phyloP scores from a whole-genome alignment of 2,113 vertebrate genomes.

The Glaucidium brasilianum region DNA sequence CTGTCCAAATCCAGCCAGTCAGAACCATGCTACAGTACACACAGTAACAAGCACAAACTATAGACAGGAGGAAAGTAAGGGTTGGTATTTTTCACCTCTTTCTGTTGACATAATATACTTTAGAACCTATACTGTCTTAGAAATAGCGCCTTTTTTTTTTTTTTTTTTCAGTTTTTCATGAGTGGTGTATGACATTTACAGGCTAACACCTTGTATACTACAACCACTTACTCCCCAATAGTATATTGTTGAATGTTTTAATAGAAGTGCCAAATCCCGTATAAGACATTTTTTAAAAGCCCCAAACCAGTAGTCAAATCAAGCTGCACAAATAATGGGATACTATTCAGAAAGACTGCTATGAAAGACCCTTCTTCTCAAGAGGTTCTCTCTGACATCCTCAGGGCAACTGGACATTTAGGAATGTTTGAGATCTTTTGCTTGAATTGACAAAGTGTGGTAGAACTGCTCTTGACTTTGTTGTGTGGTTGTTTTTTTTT shows the following conservation, averaged over 20 bases:
- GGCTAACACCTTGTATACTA: background rate
- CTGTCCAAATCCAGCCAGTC: background rate
- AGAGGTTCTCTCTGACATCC: background rate
- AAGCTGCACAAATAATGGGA: background rate
- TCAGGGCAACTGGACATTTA: background rate
- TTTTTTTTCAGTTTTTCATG: background rate
- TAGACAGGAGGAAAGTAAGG: background rate
- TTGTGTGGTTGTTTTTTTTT: background rate
- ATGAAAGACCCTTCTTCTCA: background rate
- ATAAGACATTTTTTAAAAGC: background rate
- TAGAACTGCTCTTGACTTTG: background rate
- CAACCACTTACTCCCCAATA: background rate
- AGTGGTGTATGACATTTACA: background rate
- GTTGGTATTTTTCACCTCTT: background rate
- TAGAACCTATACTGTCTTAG: background rate
- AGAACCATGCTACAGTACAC: slow-evolving; percentile 12
- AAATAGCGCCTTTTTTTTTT: background rate
- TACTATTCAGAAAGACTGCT: background rate
- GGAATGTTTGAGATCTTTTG: slow-evolving; percentile 62
- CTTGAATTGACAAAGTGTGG: background rate
- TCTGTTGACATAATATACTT: background rate
- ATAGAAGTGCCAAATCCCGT: background rate
- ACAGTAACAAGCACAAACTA: background rate
- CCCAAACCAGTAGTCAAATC: slow-evolving; percentile 21
- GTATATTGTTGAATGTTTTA: slow-evolving; percentile 1